Evolutionary conservation across 1,140 invertebrate species (phyloP).

Genomic region (Tenebrio molitor): DNA sequence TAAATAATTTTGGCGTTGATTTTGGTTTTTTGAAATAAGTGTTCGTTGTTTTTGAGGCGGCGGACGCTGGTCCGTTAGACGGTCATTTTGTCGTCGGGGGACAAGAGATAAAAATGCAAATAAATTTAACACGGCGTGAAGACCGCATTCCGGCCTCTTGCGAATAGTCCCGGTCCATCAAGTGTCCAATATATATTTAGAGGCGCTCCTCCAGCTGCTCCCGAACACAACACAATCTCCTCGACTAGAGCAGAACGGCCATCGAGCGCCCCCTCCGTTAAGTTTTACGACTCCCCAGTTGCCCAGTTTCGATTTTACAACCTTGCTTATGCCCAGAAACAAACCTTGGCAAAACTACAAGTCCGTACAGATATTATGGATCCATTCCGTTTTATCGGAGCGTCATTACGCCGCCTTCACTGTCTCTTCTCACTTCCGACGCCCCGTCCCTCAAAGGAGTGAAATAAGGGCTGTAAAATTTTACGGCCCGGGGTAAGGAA

Average conservation of each 20-base stretch:
- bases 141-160: too few relatives aligned
- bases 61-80: too few relatives aligned
- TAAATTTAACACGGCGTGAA: too few relatives aligned
- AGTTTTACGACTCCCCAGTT: conserved; percentile 42
- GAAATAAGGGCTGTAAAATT: conserved; percentile 50
- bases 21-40: too few relatives aligned
- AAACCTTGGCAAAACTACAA: conserved; percentile 18
- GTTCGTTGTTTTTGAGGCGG: too few relatives aligned
- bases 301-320: conserved; percentile 40
- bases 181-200: too few relatives aligned
- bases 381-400: conserved; percentile 29
- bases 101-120: too few relatives aligned
- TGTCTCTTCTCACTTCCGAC: conserved; percentile 16
- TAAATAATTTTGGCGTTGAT: too few relatives aligned
- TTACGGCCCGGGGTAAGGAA: conserved; percentile 35
- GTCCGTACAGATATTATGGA: conserved; percentile 14
- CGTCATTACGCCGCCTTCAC: conserved; percentile 29
- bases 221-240: conserved; percentile 6
- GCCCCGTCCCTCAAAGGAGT: conserved; percentile 19
- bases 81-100: too few relatives aligned
- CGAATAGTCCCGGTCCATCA: too few relatives aligned
- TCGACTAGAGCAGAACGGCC: conserved; percentile 15
- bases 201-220: background rate
- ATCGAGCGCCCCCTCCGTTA: conserved; percentile 25
- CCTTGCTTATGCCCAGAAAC: conserved; percentile 24